Conservation (phyloP, 2,113 vertebrate genomes). For the Carollia perspicillata region DNA sequence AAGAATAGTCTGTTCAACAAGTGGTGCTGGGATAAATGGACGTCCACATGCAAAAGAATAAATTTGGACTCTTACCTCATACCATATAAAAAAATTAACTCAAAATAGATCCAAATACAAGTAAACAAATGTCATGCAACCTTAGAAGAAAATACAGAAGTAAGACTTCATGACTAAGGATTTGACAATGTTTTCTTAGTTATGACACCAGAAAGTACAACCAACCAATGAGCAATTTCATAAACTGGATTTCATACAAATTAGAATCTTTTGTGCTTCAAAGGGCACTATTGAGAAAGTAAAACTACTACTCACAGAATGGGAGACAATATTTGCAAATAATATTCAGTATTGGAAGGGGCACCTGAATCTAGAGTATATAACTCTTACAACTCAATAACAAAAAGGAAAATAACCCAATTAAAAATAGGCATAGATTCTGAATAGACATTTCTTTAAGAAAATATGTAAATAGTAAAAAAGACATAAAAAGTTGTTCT, state of each 20-base stretch:
- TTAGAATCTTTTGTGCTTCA: background rate
- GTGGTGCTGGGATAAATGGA: background rate
- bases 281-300: background rate
- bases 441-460: background rate
- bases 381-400: background rate
- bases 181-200: background rate
- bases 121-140: background rate
- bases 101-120: slow-evolving; percentile 15
- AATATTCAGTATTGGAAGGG: background rate
- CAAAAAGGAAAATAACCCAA: background rate
- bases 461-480: background rate
- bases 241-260: background rate
- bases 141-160: background rate
- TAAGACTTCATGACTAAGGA: background rate
- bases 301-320: background rate
- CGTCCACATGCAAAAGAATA: background rate
- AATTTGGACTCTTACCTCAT: background rate
- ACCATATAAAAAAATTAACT: background rate
- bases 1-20: background rate
- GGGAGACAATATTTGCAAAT: background rate
- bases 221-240: background rate
- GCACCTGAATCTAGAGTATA: background rate
- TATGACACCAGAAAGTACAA: background rate
- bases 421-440: background rate
- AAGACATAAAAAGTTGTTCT: background rate